A percentile compares a stretch with the other conserved stretches of the same genome.
Conservation (phyloP, 2,888 invertebrate genomes). For the Smittia aterrima region DNA sequence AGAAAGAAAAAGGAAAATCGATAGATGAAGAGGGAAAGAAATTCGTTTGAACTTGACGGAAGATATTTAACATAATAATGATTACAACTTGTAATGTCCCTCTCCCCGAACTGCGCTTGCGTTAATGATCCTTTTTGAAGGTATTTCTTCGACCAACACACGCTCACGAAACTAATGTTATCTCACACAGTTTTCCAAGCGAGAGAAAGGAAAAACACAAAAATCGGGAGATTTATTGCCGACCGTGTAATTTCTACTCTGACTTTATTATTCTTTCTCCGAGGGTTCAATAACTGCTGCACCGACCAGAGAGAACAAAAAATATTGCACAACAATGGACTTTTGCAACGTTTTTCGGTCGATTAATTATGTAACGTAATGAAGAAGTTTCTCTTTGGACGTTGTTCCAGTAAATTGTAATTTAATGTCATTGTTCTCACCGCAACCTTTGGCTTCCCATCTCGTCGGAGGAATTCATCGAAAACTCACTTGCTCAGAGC, state of each 20-base stretch:
- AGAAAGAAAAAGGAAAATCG: neutral
- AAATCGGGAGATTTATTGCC: constrained; percentile 21
- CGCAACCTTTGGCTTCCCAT: neutral
- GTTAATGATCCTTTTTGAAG: constrained; percentile 20
- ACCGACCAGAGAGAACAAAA: too few species aligned
- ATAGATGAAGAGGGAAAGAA: neutral
- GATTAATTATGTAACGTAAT: constrained; percentile 13
- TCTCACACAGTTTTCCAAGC: neutral
- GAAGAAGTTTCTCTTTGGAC: neutral
- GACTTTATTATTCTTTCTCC: constrained; percentile 36
- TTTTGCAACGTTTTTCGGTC: neutral
- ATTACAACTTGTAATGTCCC: constrained; percentile 14
- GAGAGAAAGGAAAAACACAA: constrained; percentile 7
- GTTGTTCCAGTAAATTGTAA: constrained; percentile 1
- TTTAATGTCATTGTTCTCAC: constrained; percentile 25
- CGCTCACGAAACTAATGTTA: neutral
- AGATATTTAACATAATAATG: constrained; percentile 7
- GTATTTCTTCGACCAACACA: neutral
- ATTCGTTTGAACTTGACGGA: neutral
- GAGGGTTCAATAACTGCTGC: constrained; percentile 19
- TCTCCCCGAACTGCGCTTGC: neutral
- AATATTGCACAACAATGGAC: constrained; percentile 20
- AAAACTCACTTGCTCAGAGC: neutral
- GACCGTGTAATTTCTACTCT: constrained; percentile 34
- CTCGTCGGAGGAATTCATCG: neutral